Percentiles rank a stretch among this genome's conserved stretches.
These are phyloP conservation scores for Hippoglossus stenolepis DNA, from an alignment of 2,113 vertebrate species.

Conservation along the genomic window DNA sequence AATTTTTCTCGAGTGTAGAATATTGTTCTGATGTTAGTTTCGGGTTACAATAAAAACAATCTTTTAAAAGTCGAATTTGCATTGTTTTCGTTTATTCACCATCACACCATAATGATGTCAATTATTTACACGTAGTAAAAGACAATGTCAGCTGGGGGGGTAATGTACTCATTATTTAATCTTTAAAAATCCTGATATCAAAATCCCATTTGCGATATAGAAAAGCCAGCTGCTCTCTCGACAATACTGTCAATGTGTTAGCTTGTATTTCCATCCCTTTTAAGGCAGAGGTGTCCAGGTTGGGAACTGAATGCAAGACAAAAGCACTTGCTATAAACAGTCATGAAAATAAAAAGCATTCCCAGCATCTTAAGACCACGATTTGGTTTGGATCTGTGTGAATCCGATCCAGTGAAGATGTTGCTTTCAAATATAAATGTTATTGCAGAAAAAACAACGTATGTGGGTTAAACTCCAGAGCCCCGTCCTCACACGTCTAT, in stretches of 20 bases:
- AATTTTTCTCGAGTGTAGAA: not conserved
- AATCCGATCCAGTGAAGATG: conserved; percentile 30
- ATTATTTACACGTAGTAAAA: conserved; percentile 72
- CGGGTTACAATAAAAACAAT: conserved; percentile 28
- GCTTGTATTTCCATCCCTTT: conserved; percentile 41
- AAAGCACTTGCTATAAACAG: conserved; percentile 17
- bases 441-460: conserved; percentile 73
- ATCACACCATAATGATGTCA: conserved; percentile 73
- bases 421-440: conserved; percentile 46
- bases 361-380: conserved; percentile 59
- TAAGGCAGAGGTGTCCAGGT: conserved; percentile 74
- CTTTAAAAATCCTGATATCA: conserved; percentile 61
- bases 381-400: conserved; percentile 64
- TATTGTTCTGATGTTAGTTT: not conserved
- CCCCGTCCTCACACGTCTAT: conserved; percentile 42
- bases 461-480: conserved; percentile 64
- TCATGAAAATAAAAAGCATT: conserved; percentile 40
- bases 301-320: conserved; percentile 46
- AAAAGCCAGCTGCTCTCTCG: conserved; percentile 43
- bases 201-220: conserved; percentile 34
- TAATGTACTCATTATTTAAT: conserved; percentile 40
- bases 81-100: conserved; percentile 61
- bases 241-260: conserved; percentile 38
- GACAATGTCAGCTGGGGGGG: conserved; percentile 25
- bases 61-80: conserved; percentile 7